These are phyloP conservation scores for Protaetia brevitarsis DNA, from an alignment of 1,140 invertebrate species.

Conservation along the genomic window DNA sequence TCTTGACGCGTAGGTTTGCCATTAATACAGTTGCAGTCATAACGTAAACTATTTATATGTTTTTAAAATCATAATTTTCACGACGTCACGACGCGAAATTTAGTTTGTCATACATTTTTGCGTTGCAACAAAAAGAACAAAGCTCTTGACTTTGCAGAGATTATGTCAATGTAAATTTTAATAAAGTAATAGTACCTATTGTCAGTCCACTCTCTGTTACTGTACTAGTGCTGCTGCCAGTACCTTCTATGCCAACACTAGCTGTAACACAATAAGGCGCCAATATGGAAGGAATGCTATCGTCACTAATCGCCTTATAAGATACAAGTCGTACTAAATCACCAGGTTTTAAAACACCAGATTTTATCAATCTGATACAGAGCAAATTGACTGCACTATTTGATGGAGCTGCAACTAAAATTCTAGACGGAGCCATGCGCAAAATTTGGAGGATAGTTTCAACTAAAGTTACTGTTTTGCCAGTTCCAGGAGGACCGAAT, in stretches of 20 bases:
- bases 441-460: conserved; percentile 61
- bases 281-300: conserved; percentile 60
- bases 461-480: conserved; percentile 76
- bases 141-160: too few relatives aligned
- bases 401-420: conserved; percentile 70
- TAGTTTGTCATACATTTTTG: too few relatives aligned
- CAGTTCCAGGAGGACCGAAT: conserved; percentile 78
- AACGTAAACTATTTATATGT: too few relatives aligned
- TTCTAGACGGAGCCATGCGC: conserved; percentile 48
- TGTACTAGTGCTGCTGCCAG: conserved; percentile 30
- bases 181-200: too few relatives aligned
- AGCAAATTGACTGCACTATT: conserved; percentile 77
- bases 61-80: too few relatives aligned
- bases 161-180: too few relatives aligned
- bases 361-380: conserved; percentile 55
- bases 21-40: too few relatives aligned
- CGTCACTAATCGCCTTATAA: conserved; percentile 57
- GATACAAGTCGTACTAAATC: conserved; percentile 71
- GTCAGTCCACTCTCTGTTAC: conserved; percentile 37
- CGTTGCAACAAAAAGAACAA: too few relatives aligned
- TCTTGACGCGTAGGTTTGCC: too few relatives aligned
- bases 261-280: conserved; percentile 68
- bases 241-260: conserved; percentile 55
- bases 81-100: too few relatives aligned
- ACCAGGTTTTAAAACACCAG: conserved; percentile 43